A percentile compares a stretch with the other conserved stretches of the same genome.
phyloP scores from a whole-genome alignment of 2,113 vertebrate species.

The Eulemur rufifrons region DNA sequence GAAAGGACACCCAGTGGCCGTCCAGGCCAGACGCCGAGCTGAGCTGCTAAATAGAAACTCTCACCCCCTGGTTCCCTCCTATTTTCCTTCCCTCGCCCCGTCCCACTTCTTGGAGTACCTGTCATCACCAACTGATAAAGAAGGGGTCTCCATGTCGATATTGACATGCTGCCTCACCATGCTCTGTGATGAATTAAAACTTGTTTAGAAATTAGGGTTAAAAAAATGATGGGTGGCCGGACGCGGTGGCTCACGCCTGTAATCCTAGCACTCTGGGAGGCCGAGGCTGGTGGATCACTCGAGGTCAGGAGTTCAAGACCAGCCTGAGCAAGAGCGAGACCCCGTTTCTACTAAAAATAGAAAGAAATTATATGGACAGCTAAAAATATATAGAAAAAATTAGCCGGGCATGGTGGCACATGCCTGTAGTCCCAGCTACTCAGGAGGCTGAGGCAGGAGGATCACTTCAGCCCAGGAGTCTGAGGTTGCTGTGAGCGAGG shows the following conservation, averaged over 20 bases:
- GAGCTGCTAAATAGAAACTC: not conserved
- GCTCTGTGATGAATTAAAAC: not conserved
- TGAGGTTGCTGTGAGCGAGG: too few relatives aligned
- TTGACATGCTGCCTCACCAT: not conserved
- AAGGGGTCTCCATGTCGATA: not conserved
- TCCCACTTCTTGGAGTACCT: not conserved
- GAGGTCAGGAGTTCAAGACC: too few relatives aligned
- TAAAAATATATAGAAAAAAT: too few relatives aligned
- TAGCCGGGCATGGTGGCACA: too few relatives aligned
- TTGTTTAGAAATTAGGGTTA: not conserved
- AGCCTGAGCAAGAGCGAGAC: too few relatives aligned
- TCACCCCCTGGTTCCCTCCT: not conserved
- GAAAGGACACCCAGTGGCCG: not conserved
- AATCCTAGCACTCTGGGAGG: too few relatives aligned
- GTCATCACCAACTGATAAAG: not conserved
- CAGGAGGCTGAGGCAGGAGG: too few relatives aligned
- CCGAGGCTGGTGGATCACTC: fast-evolving
- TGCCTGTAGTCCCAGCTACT: too few relatives aligned
- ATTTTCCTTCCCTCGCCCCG: not conserved
- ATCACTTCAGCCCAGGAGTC: too few relatives aligned
- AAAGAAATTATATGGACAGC: too few relatives aligned
- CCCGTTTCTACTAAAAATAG: too few relatives aligned
- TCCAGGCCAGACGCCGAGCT: not conserved
- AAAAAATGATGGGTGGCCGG: not conserved
- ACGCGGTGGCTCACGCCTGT: too few relatives aligned